Evolutionary conservation across 1,140 invertebrate species (phyloP).

Genomic region (Procambarus clarkii): DNA sequence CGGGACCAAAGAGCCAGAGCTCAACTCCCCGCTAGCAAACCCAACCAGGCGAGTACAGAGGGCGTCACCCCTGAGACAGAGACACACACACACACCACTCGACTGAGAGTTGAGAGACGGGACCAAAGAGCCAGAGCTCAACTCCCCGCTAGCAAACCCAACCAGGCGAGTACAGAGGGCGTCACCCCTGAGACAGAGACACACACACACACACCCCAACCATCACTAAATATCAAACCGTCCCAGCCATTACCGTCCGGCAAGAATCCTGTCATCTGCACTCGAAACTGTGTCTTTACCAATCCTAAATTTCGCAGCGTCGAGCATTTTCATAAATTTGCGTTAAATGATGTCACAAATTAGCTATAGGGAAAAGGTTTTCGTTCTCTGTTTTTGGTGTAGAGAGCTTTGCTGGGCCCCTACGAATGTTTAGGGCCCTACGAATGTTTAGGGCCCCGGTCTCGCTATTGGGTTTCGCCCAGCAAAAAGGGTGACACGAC

Average conservation of each 20-base stretch:
- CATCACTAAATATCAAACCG: not conserved
- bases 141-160: not conserved
- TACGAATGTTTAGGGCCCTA: no score
- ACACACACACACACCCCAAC: slow-evolving; percentile 6
- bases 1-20: no score
- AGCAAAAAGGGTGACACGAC: no score
- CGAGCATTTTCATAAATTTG: not conserved
- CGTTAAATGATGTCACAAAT: not conserved
- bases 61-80: not conserved
- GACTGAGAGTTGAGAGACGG: no score
- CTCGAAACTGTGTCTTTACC: not conserved
- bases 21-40: not conserved
- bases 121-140: not conserved
- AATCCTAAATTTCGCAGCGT: not conserved
- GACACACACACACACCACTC: slow-evolving; percentile 3
- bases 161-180: no score
- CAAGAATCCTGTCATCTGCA: not conserved
- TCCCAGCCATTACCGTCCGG: not conserved
- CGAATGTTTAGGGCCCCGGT: no score
- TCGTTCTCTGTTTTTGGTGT: not conserved
- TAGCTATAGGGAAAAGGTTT: not conserved
- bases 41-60: no score
- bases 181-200: not conserved
- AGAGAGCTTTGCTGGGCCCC: not conserved
- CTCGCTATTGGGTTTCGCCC: no score